These are phyloP conservation scores for Tenthredo scrophulariae DNA, from an alignment of 2,888 invertebrate species.

Conservation along the genomic window DNA sequence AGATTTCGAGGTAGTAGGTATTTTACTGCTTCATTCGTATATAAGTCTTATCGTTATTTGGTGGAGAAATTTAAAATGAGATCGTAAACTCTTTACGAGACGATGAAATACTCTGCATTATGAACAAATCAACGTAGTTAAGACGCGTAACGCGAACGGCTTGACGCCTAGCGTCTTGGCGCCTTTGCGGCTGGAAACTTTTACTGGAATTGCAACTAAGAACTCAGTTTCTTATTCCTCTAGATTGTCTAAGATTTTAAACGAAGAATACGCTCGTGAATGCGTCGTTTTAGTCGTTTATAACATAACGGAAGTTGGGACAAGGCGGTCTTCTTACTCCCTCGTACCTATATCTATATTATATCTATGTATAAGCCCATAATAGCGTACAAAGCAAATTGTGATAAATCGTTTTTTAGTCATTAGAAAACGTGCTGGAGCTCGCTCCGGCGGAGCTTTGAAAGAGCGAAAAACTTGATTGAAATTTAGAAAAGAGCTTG, in stretches of 20 bases:
- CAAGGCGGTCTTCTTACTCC: neutral
- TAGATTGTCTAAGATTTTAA: constrained; percentile 30
- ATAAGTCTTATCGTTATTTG: constrained; percentile 16
- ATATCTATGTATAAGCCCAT: neutral
- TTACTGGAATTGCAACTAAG: neutral
- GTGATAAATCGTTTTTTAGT: constrained; percentile 36
- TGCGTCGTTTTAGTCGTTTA: constrained; percentile 15
- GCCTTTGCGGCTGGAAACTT: constrained; percentile 41
- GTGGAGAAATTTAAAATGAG: constrained; percentile 31
- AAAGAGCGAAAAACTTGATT: neutral
- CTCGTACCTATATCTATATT: constrained; percentile 6
- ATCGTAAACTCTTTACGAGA: constrained; percentile 40
- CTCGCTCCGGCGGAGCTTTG: neutral
- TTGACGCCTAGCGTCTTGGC: constrained; percentile 27
- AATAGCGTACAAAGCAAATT: constrained; percentile 21
- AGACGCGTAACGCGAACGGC: neutral
- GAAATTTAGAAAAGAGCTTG: neutral
- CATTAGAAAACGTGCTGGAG: neutral
- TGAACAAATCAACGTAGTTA: constrained; percentile 18
- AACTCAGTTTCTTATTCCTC: constrained; percentile 13
- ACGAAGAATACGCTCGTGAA: constrained; percentile 16
- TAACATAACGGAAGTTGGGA: constrained; percentile 7
- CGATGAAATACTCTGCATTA: neutral
- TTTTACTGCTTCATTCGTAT: constrained; percentile 9
- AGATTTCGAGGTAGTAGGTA: neutral